Percentiles rank a stretch among this genome's conserved stretches.
Conservation (phyloP, 2,113 vertebrate species). For the Dipodomys ordii region DNA sequence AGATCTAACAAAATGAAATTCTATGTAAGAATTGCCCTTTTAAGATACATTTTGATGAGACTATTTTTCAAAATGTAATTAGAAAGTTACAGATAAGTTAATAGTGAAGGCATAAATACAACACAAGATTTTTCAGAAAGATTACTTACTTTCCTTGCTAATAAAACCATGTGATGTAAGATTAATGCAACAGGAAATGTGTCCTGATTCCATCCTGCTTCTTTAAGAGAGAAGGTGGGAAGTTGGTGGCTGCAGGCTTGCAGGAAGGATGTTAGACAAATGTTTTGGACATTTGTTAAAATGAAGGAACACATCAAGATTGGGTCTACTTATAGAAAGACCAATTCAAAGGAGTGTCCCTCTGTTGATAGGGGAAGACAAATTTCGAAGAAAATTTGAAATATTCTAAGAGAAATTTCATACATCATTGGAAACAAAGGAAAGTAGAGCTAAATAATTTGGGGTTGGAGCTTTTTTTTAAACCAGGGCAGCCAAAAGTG, state of each 20-base stretch:
- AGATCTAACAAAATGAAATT: slow-evolving; percentile 50
- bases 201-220: background rate
- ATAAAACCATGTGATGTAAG: slow-evolving; percentile 19
- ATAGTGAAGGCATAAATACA: slow-evolving; percentile 47
- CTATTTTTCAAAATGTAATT: slow-evolving; percentile 68
- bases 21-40: background rate
- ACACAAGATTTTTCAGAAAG: slow-evolving; percentile 38
- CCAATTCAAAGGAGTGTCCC: slow-evolving; percentile 40
- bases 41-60: slow-evolving; percentile 52
- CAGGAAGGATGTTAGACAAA: slow-evolving; percentile 43
- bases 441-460: slow-evolving; percentile 80
- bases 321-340: slow-evolving; percentile 59
- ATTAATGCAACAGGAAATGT: slow-evolving; percentile 21
- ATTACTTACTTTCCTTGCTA: background rate
- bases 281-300: slow-evolving; percentile 36
- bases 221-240: background rate
- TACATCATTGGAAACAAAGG: slow-evolving; percentile 82
- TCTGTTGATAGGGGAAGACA: slow-evolving; percentile 66
- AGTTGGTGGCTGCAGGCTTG: background rate
- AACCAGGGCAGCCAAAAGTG: slow-evolving; percentile 80
- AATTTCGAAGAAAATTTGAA: slow-evolving; percentile 77
- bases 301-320: slow-evolving; percentile 55
- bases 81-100: slow-evolving; percentile 54
- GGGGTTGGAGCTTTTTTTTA: slow-evolving; percentile 71
- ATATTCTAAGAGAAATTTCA: slow-evolving; percentile 83